phyloP scores from a whole-genome alignment of 1,140 invertebrate genomes.

The Brachionus angularis region DNA sequence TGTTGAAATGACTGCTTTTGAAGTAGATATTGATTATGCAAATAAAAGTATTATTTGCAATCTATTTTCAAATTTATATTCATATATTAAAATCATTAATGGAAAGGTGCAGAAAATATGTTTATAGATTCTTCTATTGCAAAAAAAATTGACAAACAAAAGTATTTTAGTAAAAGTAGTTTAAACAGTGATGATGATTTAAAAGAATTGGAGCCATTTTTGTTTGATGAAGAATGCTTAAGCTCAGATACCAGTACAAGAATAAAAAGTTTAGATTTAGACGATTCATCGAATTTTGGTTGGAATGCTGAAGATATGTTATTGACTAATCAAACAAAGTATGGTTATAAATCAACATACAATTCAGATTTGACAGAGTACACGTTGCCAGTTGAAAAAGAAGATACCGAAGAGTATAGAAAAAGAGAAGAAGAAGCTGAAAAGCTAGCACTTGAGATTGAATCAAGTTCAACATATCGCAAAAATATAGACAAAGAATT shows the following conservation, averaged over 20 bases:
- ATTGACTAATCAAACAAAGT: background rate
- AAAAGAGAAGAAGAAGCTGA: conserved; percentile 19
- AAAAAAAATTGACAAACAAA: conserved; percentile 3
- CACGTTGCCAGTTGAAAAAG: conserved; percentile 11
- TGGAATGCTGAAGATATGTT: conserved; percentile 41
- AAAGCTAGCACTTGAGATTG: conserved; percentile 21
- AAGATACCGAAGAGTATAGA: conserved; percentile 3
- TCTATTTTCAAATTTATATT: background rate
- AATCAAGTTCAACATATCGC: conserved; percentile 3
- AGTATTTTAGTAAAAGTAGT: background rate
- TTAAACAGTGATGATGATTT: background rate
- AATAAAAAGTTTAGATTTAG: background rate
- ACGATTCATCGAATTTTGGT: background rate
- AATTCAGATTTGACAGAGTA: conserved; percentile 23
- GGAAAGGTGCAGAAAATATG: conserved; percentile 9
- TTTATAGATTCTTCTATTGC: conserved; percentile 36
- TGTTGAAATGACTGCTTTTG: conserved; percentile 10
- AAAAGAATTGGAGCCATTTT: conserved; percentile 15
- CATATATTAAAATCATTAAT: background rate
- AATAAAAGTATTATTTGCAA: conserved; percentile 29
- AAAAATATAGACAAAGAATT: conserved; percentile 37
- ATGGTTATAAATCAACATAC: conserved; percentile 40
- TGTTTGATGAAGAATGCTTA: conserved; percentile 4
- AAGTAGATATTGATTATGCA: conserved; percentile 31
- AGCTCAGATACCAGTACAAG: background rate